Base-by-base conservation (phyloP, 1,140 invertebrate genomes). In the Lasioglossum albipes region DNA sequence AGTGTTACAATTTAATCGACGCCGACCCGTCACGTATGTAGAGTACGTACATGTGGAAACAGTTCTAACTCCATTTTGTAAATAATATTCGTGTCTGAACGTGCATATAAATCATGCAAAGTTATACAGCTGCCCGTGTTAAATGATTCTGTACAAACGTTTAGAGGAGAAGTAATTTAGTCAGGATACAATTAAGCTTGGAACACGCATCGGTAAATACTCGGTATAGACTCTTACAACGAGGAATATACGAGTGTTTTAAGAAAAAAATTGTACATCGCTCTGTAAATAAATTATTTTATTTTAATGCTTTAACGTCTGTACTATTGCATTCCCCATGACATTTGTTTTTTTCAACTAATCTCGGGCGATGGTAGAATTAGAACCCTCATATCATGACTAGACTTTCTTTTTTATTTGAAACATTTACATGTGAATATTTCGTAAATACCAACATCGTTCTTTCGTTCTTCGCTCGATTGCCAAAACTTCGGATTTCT, bases 231-330 rank as follows among this genome's bases (percentile, higher is more conserved):
- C 45, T 36, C 22, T 41, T 79, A 45, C 59, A 79, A 66, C 5
- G 45, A 67, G 18, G 52, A 66, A 27, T 66, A 57, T 27, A 36
- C 31, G 45, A 74, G 22, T 66, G 52, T 74, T 74, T 57, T n/a
- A 74, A 74, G 31, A 68, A 68, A 61, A 27, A 45, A 80, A 80
- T 59, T 80, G 79, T 80, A 80, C 72, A 80, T 75, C 73, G 52
- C 57, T 75, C 65, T 80, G 73, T 80, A 80, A 80, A 80, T 80
- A 80, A 80, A 80, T 80, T 75, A 80, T 75, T 80, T 80, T 80
- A 80, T 80, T 80, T 80, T 75, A 80, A 80, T 80, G 79, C 79
- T 75, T 80, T 80, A 80, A 80, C 62, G 79, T 75, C 62, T 80
- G 79, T 54, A 80, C 62, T 42, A 54, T 69, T 80, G 45, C 31